phyloP scores from a whole-genome alignment of 2,888 invertebrate genomes.

The Crocallis elinguaria region DNA sequence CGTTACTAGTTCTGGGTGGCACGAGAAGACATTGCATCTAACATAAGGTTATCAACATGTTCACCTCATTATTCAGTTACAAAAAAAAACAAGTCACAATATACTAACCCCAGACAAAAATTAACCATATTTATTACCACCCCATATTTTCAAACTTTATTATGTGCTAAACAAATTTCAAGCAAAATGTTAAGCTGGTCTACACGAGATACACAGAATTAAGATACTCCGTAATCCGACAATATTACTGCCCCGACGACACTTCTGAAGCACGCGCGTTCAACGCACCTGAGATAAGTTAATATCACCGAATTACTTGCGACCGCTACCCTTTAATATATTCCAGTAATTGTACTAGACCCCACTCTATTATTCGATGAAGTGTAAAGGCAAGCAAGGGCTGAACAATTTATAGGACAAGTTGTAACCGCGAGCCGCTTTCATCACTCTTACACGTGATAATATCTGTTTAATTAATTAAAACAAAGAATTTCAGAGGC shows the following conservation, averaged over 20 bases:
- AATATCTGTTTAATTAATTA: slow-evolving; percentile 67
- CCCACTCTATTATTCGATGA: slow-evolving; percentile 75
- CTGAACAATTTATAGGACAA: slow-evolving; percentile 68
- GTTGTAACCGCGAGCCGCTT: slow-evolving; percentile 59
- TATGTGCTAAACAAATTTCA: neutral
- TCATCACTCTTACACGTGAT: slow-evolving; percentile 57
- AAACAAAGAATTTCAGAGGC: slow-evolving; percentile 43
- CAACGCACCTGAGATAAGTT: slow-evolving; percentile 70
- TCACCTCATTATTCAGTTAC: too few species aligned
- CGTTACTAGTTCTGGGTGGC: too few species aligned
- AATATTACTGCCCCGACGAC: slow-evolving; percentile 47
- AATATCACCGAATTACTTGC: slow-evolving; percentile 63
- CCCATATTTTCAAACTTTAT: too few species aligned
- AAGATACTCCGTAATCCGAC: slow-evolving; percentile 29
- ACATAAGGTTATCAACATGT: too few species aligned
- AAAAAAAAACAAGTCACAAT: too few species aligned
- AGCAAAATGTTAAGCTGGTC: neutral
- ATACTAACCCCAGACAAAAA: too few species aligned
- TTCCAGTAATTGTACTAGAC: slow-evolving; percentile 73
- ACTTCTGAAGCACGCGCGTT: slow-evolving; percentile 51
- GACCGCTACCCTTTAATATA: slow-evolving; percentile 60
- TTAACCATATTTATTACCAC: too few species aligned
- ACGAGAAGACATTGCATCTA: too few species aligned
- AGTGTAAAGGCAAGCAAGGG: slow-evolving; percentile 69
- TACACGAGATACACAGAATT: neutral